A percentile compares a stretch with the other conserved stretches of the same genome.
These are phyloP conservation scores for Synergus laeviventris DNA, from an alignment of 2,888 invertebrate genomes.

Conservation along the genomic window DNA sequence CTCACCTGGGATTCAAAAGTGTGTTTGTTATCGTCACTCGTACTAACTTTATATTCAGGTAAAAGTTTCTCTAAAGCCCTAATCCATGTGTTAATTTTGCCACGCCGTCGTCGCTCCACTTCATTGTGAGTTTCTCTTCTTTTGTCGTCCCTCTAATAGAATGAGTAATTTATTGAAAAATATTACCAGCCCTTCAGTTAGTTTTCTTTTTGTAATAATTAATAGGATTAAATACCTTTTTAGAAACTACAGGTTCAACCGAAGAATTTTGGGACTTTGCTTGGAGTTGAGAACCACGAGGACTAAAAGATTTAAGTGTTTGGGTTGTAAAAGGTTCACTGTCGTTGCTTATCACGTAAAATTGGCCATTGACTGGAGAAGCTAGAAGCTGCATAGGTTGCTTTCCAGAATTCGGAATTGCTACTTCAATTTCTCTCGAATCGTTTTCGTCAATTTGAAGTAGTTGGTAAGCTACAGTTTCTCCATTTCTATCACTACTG, in stretches of 20 bases:
- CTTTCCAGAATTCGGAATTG: slow-evolving; percentile 12
- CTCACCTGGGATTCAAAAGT: slow-evolving; percentile 31
- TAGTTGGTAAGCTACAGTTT: slow-evolving; percentile 22
- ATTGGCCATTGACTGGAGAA: slow-evolving; percentile 11
- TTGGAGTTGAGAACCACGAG: not conserved
- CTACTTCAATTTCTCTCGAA: slow-evolving; percentile 17
- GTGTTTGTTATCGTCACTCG: not conserved
- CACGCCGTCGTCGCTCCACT: slow-evolving; percentile 25
- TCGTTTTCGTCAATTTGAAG: slow-evolving; percentile 10
- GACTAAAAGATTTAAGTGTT: not conserved
- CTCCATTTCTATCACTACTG: not conserved
- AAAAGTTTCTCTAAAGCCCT: slow-evolving; percentile 25
- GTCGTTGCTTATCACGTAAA: slow-evolving; percentile 10
- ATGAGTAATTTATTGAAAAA: not conserved
- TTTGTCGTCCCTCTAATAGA: slow-evolving; percentile 30
- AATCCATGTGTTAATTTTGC: slow-evolving; percentile 32
- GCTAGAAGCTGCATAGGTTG: slow-evolving; percentile 17
- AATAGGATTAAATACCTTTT: slow-evolving; percentile 20
- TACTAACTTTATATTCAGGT: slow-evolving; percentile 4
- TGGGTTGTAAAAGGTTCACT: slow-evolving; percentile 10
- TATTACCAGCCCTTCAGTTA: too few relatives aligned
- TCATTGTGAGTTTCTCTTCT: slow-evolving; percentile 30
- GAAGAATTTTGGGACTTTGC: not conserved
- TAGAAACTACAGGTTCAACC: slow-evolving; percentile 12
- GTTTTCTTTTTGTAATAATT: too few relatives aligned